Percentiles rank a stretch among this genome's conserved stretches.
Conservation (phyloP, 2,888 invertebrate genomes). For the Meandrusa payeni region DNA sequence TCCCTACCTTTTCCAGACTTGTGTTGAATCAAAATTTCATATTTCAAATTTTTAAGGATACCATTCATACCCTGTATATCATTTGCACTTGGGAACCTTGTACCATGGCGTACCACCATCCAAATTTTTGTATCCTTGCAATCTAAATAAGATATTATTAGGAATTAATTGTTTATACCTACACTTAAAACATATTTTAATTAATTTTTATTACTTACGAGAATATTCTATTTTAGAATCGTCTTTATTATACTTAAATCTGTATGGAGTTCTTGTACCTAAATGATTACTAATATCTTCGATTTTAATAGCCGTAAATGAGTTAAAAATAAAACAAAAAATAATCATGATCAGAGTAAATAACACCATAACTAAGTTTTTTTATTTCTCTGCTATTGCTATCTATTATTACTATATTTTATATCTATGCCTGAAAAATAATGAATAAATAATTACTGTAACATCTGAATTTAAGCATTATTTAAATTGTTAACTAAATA, state of each 20-base stretch:
- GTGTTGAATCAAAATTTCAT: slow-evolving; percentile 76
- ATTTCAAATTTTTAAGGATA: slow-evolving; percentile 74
- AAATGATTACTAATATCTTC: slow-evolving; percentile 67
- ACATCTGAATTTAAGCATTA: too few relatives aligned
- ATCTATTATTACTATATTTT: too few relatives aligned
- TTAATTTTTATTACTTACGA: slow-evolving; percentile 71
- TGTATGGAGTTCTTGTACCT: slow-evolving; percentile 87
- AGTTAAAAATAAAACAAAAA: background rate
- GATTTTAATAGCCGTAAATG: slow-evolving; percentile 23
- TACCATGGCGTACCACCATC: slow-evolving; percentile 89
- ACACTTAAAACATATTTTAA: too few relatives aligned
- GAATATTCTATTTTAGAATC: slow-evolving; percentile 79
- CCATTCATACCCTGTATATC: slow-evolving; percentile 77
- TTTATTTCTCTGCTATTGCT: too few relatives aligned
- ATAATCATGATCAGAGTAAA: background rate
- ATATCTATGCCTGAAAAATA: too few relatives aligned
- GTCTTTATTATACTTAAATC: slow-evolving; percentile 84
- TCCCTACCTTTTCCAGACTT: slow-evolving; percentile 71
- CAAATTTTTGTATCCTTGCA: slow-evolving; percentile 85
- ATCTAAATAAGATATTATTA: slow-evolving; percentile 57
- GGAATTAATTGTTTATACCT: background rate
- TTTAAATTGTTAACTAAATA: too few relatives aligned
- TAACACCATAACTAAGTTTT: slow-evolving; percentile 11
- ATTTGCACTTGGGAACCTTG: slow-evolving; percentile 84
- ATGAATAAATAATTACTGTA: too few relatives aligned